Conservation (phyloP, 2,113 vertebrate genomes). For the Bubo scandiacus region DNA sequence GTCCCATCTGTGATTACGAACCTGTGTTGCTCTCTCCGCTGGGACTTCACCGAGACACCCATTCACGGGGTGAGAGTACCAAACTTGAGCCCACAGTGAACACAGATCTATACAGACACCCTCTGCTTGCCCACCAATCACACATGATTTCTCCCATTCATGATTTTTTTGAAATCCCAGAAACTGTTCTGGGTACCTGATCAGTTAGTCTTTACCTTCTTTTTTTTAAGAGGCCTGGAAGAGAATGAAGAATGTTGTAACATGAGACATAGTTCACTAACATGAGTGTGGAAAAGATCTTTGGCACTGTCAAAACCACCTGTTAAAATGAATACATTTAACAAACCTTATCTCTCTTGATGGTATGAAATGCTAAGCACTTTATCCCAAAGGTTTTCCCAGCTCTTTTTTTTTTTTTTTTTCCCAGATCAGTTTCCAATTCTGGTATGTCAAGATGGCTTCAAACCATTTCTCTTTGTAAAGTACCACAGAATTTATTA, state of each 20-base stretch:
- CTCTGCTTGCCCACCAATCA: not conserved
- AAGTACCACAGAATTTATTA: not conserved
- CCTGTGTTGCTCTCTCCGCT: not conserved
- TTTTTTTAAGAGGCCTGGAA: not conserved
- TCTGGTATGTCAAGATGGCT: conserved; percentile 47
- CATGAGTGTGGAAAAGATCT: not conserved
- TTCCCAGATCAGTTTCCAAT: not conserved
- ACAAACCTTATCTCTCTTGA: conserved; percentile 15
- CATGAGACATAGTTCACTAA: not conserved
- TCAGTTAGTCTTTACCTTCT: not conserved
- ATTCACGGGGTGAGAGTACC: not conserved
- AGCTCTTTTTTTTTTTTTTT: not conserved
- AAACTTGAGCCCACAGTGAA: not conserved
- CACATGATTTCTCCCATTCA: not conserved
- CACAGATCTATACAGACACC: not conserved
- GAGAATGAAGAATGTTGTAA: not conserved
- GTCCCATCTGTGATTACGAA: not conserved
- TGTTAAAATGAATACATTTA: not conserved
- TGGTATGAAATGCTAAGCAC: conserved; percentile 1
- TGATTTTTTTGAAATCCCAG: not conserved
- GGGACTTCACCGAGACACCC: not conserved
- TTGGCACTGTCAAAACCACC: not conserved
- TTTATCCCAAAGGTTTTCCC: conserved; percentile 41
- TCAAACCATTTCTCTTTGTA: conserved; percentile 15
- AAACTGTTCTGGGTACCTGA: not conserved